phyloP scores from a whole-genome alignment of 2,797 vertebrate genomes.

The Aeoliscus strigatus region DNA sequence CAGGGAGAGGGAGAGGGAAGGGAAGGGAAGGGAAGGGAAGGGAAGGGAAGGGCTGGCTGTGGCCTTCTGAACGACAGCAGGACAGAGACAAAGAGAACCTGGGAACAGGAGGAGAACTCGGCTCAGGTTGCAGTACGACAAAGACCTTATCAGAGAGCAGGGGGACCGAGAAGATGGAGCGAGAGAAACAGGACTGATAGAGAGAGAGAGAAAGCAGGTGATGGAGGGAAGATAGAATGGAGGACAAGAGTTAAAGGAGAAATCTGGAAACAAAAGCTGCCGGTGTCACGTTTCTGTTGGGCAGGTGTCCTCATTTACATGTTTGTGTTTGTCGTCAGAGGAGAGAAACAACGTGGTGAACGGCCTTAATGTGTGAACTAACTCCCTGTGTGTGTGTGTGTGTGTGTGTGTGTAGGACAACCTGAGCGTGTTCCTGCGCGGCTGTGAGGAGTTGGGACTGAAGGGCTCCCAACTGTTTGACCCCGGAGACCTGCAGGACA shows the following conservation, averaged over 20 bases:
- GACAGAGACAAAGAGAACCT: conserved; percentile 47
- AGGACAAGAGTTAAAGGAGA: conserved; percentile 18
- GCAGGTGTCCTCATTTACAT: conserved; percentile 49
- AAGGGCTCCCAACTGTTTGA: conserved; percentile 97
- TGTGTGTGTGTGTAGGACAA: conserved; percentile 84
- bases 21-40: too few relatives aligned
- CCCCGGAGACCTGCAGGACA: conserved; percentile 92
- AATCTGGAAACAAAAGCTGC: conserved; percentile 17
- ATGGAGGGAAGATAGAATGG: conserved; percentile 3
- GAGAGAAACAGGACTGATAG: conserved; percentile 10
- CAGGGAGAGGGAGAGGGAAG: conserved; percentile 20
- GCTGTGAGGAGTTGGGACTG: conserved; percentile 94
- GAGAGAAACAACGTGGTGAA: neutral
- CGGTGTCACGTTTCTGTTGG: conserved; percentile 35
- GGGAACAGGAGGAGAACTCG: conserved; percentile 53
- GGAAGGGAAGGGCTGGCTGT: conserved; percentile 34
- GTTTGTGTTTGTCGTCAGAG: too few relatives aligned
- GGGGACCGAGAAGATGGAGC: conserved; percentile 13
- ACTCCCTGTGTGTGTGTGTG: conserved; percentile 21
- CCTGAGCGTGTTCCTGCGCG: conserved; percentile 88
- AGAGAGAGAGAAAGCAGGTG: conserved; percentile 20
- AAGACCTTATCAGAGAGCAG: conserved; percentile 53
- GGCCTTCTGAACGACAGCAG: conserved; percentile 35
- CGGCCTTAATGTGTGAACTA: too few relatives aligned
- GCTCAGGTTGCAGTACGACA: conserved; percentile 62